Conservation (phyloP, 2,888 invertebrate genomes). For the Diabrotica balteata region DNA sequence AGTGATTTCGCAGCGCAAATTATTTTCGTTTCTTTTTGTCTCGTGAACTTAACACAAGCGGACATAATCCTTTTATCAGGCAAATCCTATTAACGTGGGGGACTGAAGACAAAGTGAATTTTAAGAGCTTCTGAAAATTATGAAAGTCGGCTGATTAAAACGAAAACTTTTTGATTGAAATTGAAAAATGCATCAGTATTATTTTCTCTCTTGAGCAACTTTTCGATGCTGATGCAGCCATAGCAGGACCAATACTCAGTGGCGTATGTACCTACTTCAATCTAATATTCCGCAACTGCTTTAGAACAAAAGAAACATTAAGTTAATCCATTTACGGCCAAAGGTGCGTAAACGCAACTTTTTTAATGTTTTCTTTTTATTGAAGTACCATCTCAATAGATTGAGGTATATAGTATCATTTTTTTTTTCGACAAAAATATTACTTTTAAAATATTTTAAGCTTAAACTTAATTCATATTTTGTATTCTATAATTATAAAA, state of each 20-base stretch:
- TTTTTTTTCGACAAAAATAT: no score
- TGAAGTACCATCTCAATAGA: no score
- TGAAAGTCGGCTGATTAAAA: constrained; percentile 49
- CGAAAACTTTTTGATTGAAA: constrained; percentile 51
- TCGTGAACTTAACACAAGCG: constrained; percentile 42
- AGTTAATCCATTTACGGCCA: no score
- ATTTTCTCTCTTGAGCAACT: constrained; percentile 6
- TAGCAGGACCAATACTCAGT: not conserved
- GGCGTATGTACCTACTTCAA: not conserved
- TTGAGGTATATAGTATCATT: no score
- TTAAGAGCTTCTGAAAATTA: constrained; percentile 52
- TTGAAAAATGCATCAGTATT: constrained; percentile 42
- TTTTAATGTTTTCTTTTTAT: no score
- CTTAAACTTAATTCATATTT: no score
- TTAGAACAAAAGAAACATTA: not conserved
- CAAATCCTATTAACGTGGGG: constrained; percentile 44
- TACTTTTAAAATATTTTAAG: no score
- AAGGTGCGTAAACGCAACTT: no score
- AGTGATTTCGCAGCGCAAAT: constrained; percentile 33
- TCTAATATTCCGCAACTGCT: no score
- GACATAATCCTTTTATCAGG: constrained; percentile 48
- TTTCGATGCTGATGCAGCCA: constrained; percentile 5
- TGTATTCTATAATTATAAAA: no score
- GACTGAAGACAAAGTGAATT: constrained; percentile 49
- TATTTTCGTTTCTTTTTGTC: constrained; percentile 40